Percentiles rank a stretch among this genome's conserved stretches.
Evolutionary conservation across 2,113 vertebrate genomes (phyloP).

Genomic region (Elachura formosa): DNA sequence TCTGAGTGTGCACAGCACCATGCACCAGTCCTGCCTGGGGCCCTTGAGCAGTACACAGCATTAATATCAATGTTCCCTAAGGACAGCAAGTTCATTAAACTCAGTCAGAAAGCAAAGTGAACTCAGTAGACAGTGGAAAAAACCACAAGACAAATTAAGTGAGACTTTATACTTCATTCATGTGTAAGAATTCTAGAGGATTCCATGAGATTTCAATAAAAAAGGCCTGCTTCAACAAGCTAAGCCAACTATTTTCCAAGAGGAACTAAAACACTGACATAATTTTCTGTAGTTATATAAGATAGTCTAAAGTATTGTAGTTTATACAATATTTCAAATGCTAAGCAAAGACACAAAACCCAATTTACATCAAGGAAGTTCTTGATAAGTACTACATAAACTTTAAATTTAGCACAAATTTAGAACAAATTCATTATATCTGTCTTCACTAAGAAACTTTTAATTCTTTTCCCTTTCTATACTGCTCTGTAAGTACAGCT

Average conservation of each 20-base stretch:
- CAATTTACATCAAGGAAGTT: background rate
- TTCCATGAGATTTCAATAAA: background rate
- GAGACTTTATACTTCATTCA: background rate
- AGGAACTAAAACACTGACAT: background rate
- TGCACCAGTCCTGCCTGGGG: background rate
- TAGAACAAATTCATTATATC: background rate
- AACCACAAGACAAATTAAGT: slow-evolving; percentile 1
- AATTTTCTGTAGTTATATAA: background rate
- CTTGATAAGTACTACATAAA: background rate
- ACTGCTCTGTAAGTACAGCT: background rate
- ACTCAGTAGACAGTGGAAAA: background rate
- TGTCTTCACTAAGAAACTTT: background rate
- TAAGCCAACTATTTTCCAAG: background rate
- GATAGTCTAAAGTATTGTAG: background rate
- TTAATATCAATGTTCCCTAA: background rate
- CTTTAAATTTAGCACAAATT: background rate
- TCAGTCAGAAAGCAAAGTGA: background rate
- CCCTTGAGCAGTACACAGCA: background rate
- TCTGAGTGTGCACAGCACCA: background rate
- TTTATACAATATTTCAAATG: background rate
- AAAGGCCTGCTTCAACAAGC: background rate
- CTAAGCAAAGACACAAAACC: background rate
- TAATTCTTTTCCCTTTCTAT: background rate
- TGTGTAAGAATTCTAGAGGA: background rate
- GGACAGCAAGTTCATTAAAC: slow-evolving; percentile 15